These are phyloP conservation scores for Pitta sordida DNA, from an alignment of 2,113 vertebrate species.

Conservation along the genomic window DNA sequence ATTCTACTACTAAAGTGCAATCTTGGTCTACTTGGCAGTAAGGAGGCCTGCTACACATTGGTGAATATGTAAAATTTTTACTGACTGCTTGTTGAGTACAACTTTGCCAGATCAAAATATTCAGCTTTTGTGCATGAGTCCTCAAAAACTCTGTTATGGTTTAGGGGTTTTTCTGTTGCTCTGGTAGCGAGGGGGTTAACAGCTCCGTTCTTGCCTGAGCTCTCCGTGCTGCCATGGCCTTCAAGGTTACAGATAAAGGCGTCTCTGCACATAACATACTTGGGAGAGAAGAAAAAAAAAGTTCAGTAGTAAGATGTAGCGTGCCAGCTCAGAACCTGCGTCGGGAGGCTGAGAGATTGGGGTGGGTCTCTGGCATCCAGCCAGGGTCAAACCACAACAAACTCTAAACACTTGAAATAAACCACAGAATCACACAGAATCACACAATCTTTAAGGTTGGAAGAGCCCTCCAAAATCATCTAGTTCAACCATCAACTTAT, in stretches of 20 bases:
- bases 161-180: too few species aligned
- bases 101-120: neutral
- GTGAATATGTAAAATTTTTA: neutral
- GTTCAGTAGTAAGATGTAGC: too few species aligned
- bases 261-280: too few species aligned
- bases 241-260: too few species aligned
- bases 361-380: too few species aligned
- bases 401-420: neutral
- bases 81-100: neutral
- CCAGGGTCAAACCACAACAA: too few species aligned
- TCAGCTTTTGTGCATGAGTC: neutral
- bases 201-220: too few species aligned
- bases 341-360: too few species aligned
- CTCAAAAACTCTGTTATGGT: neutral
- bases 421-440: neutral
- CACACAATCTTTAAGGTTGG: neutral
- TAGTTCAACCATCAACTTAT: neutral
- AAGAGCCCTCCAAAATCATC: neutral
- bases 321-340: too few species aligned
- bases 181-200: too few species aligned
- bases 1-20: neutral
- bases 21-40: neutral
- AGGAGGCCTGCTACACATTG: neutral
- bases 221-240: too few species aligned
- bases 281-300: too few species aligned